phyloP scores from a whole-genome alignment of 2,797 vertebrate genomes.

The Alcedo quadribrachys region DNA sequence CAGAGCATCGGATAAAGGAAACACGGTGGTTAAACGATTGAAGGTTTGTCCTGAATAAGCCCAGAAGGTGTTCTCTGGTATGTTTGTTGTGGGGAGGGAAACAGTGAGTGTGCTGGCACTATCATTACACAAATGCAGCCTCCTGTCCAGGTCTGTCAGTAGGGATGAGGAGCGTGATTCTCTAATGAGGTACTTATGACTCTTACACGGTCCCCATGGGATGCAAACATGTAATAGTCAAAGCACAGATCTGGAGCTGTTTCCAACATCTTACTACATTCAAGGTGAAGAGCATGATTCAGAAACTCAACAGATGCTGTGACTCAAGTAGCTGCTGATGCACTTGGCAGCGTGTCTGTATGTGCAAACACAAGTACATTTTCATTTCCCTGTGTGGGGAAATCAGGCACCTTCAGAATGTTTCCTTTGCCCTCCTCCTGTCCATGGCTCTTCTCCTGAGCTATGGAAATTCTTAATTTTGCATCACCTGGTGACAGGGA shows the following conservation, averaged over 20 bases:
- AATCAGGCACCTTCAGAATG: not conserved
- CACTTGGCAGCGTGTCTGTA: constrained; percentile 45
- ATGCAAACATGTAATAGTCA: not conserved
- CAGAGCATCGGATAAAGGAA: not conserved
- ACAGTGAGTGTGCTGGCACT: not conserved
- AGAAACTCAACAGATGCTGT: constrained; percentile 63
- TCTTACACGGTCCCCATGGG: not conserved
- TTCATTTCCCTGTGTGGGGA: constrained; percentile 19
- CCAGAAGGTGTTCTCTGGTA: not conserved
- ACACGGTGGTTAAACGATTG: not conserved
- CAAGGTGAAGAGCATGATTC: constrained; percentile 57
- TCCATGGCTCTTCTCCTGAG: not conserved
- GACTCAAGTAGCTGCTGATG: constrained; percentile 65
- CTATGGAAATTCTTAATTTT: not conserved
- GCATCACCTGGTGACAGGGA: not conserved
- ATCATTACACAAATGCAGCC: not conserved
- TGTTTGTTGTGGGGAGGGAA: not conserved
- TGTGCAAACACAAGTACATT: constrained; percentile 58
- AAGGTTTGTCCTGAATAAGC: not conserved
- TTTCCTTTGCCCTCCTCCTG: not conserved
- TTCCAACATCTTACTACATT: constrained; percentile 26
- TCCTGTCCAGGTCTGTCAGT: not conserved
- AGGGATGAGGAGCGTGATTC: not conserved
- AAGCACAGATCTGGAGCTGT: not conserved
- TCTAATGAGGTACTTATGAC: not conserved